phyloP scores from a whole-genome alignment of 2,113 vertebrate species.

The Accipiter cooperii region DNA sequence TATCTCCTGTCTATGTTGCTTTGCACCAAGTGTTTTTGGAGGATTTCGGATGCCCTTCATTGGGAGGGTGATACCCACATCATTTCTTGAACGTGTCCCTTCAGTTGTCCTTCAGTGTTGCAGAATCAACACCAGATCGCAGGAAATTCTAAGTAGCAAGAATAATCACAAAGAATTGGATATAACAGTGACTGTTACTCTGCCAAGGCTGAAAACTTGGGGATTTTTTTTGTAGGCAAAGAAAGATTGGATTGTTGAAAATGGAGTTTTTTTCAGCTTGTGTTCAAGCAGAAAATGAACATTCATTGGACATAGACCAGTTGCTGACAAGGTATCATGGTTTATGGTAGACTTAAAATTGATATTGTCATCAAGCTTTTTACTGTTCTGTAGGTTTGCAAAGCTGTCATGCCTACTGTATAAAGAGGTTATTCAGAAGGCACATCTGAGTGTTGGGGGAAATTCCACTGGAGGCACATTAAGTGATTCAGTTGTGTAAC shows the following conservation, averaged over 20 bases:
- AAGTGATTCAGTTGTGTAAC: background rate
- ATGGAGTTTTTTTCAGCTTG: background rate
- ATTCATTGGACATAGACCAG: background rate
- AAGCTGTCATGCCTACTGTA: background rate
- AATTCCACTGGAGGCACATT: background rate
- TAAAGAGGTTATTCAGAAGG: background rate
- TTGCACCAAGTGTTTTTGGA: background rate
- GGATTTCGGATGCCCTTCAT: background rate
- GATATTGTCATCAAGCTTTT: background rate
- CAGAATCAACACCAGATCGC: background rate
- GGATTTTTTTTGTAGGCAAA: background rate
- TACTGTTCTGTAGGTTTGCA: background rate
- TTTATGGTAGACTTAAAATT: background rate
- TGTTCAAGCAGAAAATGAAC: background rate
- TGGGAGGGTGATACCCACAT: fast-evolving
- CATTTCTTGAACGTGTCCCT: background rate
- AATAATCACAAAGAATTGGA: background rate
- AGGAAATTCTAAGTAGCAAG: background rate
- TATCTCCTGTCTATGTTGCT: fast-evolving
- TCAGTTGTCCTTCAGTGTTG: background rate
- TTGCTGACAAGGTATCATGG: background rate
- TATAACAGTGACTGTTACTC: background rate
- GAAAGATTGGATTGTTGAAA: background rate
- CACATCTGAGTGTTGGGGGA: background rate
- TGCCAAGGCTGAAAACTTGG: background rate